Conservation (phyloP, 1,140 invertebrate species). For the Lordiphosa stackelbergi region DNA sequence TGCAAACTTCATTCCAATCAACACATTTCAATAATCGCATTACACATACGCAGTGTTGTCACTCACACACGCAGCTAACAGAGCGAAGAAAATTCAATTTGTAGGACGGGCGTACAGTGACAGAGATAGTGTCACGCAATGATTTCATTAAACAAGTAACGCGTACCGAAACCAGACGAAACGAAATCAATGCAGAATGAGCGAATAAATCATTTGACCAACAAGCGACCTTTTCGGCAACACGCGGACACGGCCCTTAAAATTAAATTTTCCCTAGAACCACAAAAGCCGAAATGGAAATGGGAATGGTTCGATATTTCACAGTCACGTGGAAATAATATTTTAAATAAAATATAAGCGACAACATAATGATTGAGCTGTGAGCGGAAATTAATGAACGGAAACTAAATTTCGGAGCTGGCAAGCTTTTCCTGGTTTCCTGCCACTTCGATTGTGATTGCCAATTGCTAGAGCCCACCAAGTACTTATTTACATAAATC, state of each 20-base stretch:
- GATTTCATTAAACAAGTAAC: slow-evolving; percentile 48
- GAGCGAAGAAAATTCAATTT: slow-evolving; percentile 41
- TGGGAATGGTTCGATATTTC: slow-evolving; percentile 22
- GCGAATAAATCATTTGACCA: slow-evolving; percentile 62
- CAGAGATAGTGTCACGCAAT: slow-evolving; percentile 29
- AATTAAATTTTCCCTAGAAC: slow-evolving; percentile 45
- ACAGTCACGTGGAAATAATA: slow-evolving; percentile 25
- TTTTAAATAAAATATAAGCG: slow-evolving; percentile 42
- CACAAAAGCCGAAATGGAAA: slow-evolving; percentile 43
- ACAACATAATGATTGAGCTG: slow-evolving; percentile 59
- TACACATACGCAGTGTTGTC: slow-evolving; percentile 53
- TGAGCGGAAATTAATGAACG: slow-evolving; percentile 70
- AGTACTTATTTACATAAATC: slow-evolving; percentile 54
- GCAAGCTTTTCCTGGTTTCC: slow-evolving; percentile 21
- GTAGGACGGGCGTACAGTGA: slow-evolving; percentile 7
- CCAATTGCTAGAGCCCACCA: slow-evolving; percentile 6
- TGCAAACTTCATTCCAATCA: slow-evolving; percentile 61
- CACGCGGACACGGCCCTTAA: slow-evolving; percentile 32
- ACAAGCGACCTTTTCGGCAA: slow-evolving; percentile 54
- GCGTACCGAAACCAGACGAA: slow-evolving; percentile 13
- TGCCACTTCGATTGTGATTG: slow-evolving; percentile 8
- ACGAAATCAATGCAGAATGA: slow-evolving; percentile 56
- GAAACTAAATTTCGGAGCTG: slow-evolving; percentile 58
- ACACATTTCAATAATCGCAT: slow-evolving; percentile 62
- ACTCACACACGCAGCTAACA: slow-evolving; percentile 15